These are phyloP conservation scores for Aelia acuminata DNA, from an alignment of 2,888 invertebrate species.

Conservation along the genomic window DNA sequence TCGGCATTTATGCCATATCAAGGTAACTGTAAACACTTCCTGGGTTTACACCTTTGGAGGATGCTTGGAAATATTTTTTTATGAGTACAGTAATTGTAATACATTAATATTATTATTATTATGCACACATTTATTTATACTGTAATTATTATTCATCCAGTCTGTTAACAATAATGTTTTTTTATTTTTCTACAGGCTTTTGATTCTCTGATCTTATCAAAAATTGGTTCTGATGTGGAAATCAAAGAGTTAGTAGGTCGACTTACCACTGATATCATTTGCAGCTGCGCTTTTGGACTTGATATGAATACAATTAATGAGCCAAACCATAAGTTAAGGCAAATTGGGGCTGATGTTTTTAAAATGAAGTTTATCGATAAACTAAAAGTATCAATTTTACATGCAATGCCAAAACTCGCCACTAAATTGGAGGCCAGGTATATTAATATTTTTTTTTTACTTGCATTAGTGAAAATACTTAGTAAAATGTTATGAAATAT, in stretches of 20 bases:
- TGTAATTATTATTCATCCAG: too few relatives aligned
- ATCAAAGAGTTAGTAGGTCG: constrained; percentile 69
- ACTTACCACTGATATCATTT: constrained; percentile 71
- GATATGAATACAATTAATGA: constrained; percentile 68
- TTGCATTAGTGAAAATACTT: not conserved
- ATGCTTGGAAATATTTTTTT: too few relatives aligned
- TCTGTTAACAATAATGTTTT: too few relatives aligned
- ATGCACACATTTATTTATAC: too few relatives aligned
- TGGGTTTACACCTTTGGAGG: too few relatives aligned
- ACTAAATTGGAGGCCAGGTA: not conserved
- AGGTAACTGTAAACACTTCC: too few relatives aligned
- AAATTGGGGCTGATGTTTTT: constrained; percentile 49
- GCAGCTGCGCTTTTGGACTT: constrained; percentile 71
- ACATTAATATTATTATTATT: too few relatives aligned
- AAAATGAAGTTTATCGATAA: not conserved
- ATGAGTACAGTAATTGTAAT: too few relatives aligned
- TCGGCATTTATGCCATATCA: too few relatives aligned
- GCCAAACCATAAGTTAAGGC: constrained; percentile 69
- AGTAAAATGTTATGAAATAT: too few relatives aligned
- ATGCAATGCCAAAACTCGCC: not conserved
- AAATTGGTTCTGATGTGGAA: constrained; percentile 67
- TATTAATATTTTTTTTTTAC: not conserved
- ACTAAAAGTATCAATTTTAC: not conserved
- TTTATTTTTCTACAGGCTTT: not conserved
- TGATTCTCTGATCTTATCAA: not conserved